Percentiles rank a stretch among this genome's conserved stretches.
Evolutionary conservation across 2,113 vertebrate species (phyloP).

Genomic region (Ptyas mucosa): DNA sequence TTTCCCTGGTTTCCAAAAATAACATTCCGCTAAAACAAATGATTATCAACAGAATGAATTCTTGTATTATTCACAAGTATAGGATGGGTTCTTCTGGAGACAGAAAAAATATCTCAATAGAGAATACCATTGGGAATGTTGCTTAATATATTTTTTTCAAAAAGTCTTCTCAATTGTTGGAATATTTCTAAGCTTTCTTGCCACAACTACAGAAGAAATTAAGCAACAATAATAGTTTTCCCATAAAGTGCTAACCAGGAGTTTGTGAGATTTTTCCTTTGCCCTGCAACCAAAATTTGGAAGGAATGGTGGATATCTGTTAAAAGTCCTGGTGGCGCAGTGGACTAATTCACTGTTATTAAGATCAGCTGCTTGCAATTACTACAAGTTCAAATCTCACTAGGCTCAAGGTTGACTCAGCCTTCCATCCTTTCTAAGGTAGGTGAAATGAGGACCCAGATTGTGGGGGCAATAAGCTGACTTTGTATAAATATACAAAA

Average conservation of each 20-base stretch:
- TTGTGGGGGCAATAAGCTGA: too few species aligned
- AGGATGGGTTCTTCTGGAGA: background rate
- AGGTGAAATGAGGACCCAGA: too few species aligned
- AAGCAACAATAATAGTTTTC: background rate
- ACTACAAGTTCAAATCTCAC: too few species aligned
- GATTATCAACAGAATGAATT: background rate
- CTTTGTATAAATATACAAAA: too few species aligned
- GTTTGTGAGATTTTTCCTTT: background rate
- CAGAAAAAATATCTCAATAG: background rate
- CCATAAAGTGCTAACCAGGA: background rate
- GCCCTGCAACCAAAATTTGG: background rate
- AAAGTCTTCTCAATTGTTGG: background rate
- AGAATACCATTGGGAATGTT: background rate
- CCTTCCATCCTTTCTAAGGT: too few species aligned
- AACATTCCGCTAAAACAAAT: conserved; percentile 28
- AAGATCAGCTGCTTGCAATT: too few species aligned
- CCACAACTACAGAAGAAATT: background rate
- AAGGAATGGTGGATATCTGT: background rate
- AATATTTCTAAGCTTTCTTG: background rate
- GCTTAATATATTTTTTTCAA: background rate
- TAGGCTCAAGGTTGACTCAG: too few species aligned
- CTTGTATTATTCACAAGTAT: background rate
- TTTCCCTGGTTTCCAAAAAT: conserved; percentile 32
- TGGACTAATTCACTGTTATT: too few species aligned
- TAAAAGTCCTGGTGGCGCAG: too few species aligned